Percentiles rank a stretch among this genome's conserved stretches.
phyloP scores from a whole-genome alignment of 2,113 vertebrate species.

The Lasiurus borealis region DNA sequence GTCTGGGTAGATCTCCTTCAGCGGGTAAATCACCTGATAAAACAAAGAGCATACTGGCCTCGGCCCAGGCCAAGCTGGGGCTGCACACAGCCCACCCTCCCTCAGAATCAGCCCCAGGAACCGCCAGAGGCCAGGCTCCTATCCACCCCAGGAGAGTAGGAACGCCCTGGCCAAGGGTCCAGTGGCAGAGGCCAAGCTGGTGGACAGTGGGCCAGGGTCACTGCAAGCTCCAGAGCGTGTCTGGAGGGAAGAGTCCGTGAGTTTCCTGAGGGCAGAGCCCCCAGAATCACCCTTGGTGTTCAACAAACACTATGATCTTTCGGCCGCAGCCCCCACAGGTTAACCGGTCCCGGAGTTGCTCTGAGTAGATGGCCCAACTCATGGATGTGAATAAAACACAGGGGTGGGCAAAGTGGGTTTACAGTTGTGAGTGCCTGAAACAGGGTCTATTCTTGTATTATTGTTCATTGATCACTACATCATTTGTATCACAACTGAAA shows the following conservation, averaged over 20 bases:
- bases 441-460: neutral
- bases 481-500: neutral
- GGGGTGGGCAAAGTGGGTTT: neutral
- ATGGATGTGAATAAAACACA: neutral
- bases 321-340: neutral
- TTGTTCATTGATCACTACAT: neutral
- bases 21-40: slow-evolving; percentile 95
- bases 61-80: neutral
- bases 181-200: neutral
- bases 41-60: slow-evolving; percentile 32
- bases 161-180: no score
- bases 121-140: neutral
- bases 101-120: neutral
- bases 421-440: neutral
- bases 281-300: no score
- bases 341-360: neutral
- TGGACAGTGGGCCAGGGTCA: neutral
- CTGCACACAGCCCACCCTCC: neutral
- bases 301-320: neutral
- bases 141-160: fast-evolving
- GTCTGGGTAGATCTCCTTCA: slow-evolving; percentile 96
- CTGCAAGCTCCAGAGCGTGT: neutral
- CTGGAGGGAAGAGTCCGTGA: neutral
- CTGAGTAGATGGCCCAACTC: neutral
- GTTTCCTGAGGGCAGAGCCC: neutral